Percentiles rank a stretch among this genome's conserved stretches.
Conservation (phyloP, 2,113 vertebrate species). For the Tachycineta bicolor region DNA sequence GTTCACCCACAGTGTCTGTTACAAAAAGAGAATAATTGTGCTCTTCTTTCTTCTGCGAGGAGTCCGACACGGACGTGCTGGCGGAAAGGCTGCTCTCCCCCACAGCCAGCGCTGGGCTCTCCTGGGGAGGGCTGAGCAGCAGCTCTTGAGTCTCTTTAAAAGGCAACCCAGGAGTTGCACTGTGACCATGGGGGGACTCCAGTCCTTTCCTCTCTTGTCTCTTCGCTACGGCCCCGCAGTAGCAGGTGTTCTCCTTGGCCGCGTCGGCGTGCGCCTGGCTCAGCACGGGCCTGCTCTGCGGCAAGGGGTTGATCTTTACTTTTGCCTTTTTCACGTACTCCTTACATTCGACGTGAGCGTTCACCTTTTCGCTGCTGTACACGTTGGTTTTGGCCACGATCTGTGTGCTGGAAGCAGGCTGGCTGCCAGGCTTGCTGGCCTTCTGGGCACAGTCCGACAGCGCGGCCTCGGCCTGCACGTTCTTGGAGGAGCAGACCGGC, state of each 20-base stretch:
- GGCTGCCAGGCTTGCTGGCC: slow-evolving; percentile 87
- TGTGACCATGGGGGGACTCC: slow-evolving; percentile 70
- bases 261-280: slow-evolving; percentile 72
- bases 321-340: slow-evolving; percentile 97
- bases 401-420: slow-evolving; percentile 90
- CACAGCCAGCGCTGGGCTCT: slow-evolving; percentile 68
- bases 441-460: slow-evolving; percentile 86
- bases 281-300: slow-evolving; percentile 67
- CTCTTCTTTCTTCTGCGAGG: slow-evolving; percentile 93
- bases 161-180: slow-evolving; percentile 71
- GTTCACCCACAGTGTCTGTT: slow-evolving; percentile 81
- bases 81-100: slow-evolving; percentile 76
- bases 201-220: slow-evolving; percentile 79
- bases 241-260: slow-evolving; percentile 80
- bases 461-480: slow-evolving; percentile 77
- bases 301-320: slow-evolving; percentile 85
- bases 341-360: slow-evolving; percentile 81
- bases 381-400: slow-evolving; percentile 86
- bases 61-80: slow-evolving; percentile 76
- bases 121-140: slow-evolving; percentile 72
- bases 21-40: slow-evolving; percentile 98
- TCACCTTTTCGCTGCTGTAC: slow-evolving; percentile 77
- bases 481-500: slow-evolving; percentile 83
- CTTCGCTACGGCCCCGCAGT: slow-evolving; percentile 76
- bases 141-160: slow-evolving; percentile 83